Evolutionary conservation across 2,113 vertebrate species (phyloP).

Genomic region (Galbula dea): DNA sequence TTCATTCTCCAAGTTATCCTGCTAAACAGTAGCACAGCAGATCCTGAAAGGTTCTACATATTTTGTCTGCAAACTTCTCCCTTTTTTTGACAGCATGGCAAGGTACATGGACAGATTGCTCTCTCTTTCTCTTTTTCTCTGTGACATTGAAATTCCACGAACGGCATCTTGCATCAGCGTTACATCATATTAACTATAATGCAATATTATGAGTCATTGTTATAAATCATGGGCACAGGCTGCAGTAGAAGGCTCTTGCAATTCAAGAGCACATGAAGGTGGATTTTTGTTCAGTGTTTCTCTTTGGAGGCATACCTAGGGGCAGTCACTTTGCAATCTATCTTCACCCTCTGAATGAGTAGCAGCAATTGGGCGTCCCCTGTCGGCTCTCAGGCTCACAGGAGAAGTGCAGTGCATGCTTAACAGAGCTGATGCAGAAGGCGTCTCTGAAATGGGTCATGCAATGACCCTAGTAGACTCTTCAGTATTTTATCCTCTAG

Average conservation of each 20-base stretch:
- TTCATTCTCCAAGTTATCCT: not conserved
- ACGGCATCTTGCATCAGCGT: constrained; percentile 71
- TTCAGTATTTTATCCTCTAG: not conserved
- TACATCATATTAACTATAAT: constrained; percentile 71
- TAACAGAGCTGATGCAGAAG: not conserved
- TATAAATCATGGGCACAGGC: constrained; percentile 64
- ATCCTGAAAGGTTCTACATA: not conserved
- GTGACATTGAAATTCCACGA: constrained; percentile 69
- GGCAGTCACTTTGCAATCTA: not conserved
- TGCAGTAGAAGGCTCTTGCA: constrained; percentile 58
- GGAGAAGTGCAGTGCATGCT: not conserved
- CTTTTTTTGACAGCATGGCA: not conserved
- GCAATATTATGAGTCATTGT: constrained; percentile 70
- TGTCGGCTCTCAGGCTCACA: not conserved
- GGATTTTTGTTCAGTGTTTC: constrained; percentile 42
- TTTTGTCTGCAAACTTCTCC: not conserved
- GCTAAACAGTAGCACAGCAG: not conserved
- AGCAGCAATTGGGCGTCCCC: not conserved
- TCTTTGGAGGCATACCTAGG: constrained; percentile 14
- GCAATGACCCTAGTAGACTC: not conserved
- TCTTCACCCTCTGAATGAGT: not conserved
- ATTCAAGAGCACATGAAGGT: constrained; percentile 70
- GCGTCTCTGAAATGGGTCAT: not conserved
- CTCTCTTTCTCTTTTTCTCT: constrained; percentile 14
- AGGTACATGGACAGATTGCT: constrained; percentile 19